These are phyloP conservation scores for Dryadula phaetusa DNA, from an alignment of 2,888 invertebrate genomes.

Conservation along the genomic window DNA sequence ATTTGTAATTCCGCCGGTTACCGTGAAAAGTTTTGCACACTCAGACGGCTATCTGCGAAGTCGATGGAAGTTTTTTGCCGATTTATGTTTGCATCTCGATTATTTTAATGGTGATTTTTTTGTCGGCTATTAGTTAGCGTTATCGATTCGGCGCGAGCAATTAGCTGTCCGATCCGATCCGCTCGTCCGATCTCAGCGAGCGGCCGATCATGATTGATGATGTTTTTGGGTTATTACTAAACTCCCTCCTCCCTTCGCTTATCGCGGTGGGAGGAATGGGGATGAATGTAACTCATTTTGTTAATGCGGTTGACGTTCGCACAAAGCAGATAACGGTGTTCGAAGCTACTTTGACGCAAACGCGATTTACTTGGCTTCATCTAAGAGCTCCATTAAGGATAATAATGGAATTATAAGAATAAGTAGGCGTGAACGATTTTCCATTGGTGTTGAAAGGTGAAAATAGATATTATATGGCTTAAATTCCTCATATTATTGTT, in stretches of 20 bases:
- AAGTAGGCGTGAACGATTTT: conserved; percentile 44
- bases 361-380: conserved; percentile 50
- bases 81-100: conserved; percentile 50
- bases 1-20: conserved; percentile 38
- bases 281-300: conserved; percentile 63
- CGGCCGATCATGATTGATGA: conserved; percentile 75
- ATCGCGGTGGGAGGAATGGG: conserved; percentile 51
- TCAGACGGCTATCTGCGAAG: conserved; percentile 33
- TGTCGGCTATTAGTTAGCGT: conserved; percentile 65
- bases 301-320: conserved; percentile 64
- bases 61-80: conserved; percentile 33
- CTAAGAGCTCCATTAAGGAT: conserved; percentile 49
- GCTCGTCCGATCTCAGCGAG: conserved; percentile 52
- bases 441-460: conserved; percentile 36
- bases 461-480: conserved; percentile 35
- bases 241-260: conserved; percentile 51
- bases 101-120: conserved; percentile 65
- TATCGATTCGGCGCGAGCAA: conserved; percentile 70
- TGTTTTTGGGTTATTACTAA: conserved; percentile 65
- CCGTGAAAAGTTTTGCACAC: conserved; percentile 41
- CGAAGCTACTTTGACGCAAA: conserved; percentile 51
- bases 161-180: conserved; percentile 65
- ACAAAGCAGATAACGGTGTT: conserved; percentile 65
- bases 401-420: conserved; percentile 47
- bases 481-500: conserved; percentile 21